phyloP scores from a whole-genome alignment of 2,113 vertebrate genomes.

The Ibidorhyncha struthersii region DNA sequence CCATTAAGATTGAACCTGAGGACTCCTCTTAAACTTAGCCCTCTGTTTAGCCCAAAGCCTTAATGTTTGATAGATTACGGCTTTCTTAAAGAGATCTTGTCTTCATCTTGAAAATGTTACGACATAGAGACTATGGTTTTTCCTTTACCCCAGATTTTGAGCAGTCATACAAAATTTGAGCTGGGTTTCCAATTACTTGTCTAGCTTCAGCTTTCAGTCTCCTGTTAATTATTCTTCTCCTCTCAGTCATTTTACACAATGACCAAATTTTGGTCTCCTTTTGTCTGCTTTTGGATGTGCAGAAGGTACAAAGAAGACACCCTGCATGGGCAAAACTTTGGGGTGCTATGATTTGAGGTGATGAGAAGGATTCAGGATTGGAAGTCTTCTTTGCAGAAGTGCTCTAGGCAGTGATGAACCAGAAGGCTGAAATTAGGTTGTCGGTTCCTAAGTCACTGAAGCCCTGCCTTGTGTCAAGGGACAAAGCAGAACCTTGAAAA shows the following conservation, averaged over 20 bases:
- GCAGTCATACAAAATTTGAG: neutral
- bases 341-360: neutral
- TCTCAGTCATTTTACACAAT: neutral
- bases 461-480: neutral
- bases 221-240: neutral
- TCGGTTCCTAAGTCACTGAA: neutral
- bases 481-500: neutral
- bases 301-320: neutral
- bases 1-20: neutral
- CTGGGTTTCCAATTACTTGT: neutral
- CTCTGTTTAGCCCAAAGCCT: neutral
- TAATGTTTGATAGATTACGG: neutral
- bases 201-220: neutral
- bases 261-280: neutral
- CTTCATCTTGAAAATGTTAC: neutral
- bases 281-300: neutral
- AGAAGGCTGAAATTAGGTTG: neutral
- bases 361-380: neutral
- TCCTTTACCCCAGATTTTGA: neutral
- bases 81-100: neutral
- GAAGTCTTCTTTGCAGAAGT: neutral
- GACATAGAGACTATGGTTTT: neutral
- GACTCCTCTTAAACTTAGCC: neutral
- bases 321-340: neutral
- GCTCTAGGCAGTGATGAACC: neutral